These are phyloP conservation scores for Triplophysa siluroides DNA, from an alignment of 2,113 vertebrate species.

Conservation along the genomic window DNA sequence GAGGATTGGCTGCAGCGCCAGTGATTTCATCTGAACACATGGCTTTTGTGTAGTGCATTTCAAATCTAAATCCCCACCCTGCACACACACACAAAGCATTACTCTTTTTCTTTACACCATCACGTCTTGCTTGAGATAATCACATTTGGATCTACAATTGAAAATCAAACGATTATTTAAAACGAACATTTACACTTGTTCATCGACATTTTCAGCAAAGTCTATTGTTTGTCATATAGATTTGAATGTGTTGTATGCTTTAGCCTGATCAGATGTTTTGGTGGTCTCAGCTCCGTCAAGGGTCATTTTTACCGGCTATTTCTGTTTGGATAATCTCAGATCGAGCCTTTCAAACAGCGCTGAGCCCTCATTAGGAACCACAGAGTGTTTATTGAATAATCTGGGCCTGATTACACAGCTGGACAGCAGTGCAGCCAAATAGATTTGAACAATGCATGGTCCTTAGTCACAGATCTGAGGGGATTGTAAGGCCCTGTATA, in stretches of 20 bases:
- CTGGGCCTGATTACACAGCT: conserved; percentile 29
- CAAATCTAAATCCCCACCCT: conserved; percentile 1
- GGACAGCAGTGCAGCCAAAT: conserved; percentile 1
- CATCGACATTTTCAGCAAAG: not conserved
- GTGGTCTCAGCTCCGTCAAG: not conserved
- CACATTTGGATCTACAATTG: conserved; percentile 46
- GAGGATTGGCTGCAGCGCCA: conserved; percentile 23
- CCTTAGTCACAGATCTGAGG: conserved; percentile 12
- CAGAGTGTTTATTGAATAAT: conserved; percentile 35
- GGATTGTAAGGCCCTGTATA: conserved; percentile 14
- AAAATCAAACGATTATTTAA: conserved; percentile 29
- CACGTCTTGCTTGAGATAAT: conserved; percentile 40
- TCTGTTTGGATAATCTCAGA: not conserved
- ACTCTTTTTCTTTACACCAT: conserved; percentile 32
- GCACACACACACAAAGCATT: conserved; percentile 27
- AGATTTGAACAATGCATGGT: conserved; percentile 18
- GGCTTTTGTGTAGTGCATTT: not conserved
- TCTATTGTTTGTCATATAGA: conserved; percentile 14
- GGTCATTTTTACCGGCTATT: conserved; percentile 19
- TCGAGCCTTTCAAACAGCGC: conserved; percentile 24
- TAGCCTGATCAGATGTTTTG: not conserved
- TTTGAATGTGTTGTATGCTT: conserved; percentile 11
- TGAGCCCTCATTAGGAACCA: conserved; percentile 6
- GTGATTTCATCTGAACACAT: conserved; percentile 11
- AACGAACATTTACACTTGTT: conserved; percentile 45